Base-by-base conservation (phyloP, 2,888 invertebrate genomes). In the Augochlorella aurata region DNA sequence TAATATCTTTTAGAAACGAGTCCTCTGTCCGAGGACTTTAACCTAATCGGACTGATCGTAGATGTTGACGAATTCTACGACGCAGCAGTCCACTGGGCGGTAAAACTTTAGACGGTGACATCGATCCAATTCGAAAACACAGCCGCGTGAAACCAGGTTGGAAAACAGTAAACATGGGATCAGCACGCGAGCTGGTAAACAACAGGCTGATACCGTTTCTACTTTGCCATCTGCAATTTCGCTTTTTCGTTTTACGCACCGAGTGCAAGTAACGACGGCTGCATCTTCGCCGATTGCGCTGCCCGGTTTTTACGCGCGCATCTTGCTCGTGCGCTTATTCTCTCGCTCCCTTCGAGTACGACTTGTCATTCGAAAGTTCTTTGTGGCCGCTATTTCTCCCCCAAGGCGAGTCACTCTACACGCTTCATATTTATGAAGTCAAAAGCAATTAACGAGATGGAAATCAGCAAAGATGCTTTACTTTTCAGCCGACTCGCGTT, bases 381-480 rank as follows among this genome's bases (percentile, higher is more conserved):
- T 68, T 50, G 10, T 45, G 16, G 8, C 18, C 38, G n/a, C 38
- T 38, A 18, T 24, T 66, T 67, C 29, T 67, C 14, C 8, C 7
- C 18, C 1, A 7, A 21, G 12, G 50, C 65, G 44, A 67, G 29
- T 18, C 29, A n/a, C 16, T 50, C 21, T 45, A 18, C 16, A 45
- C 38, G 74, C 38, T 74, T 66, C 74, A 70, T 81, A 70, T 61
- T 81, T 79, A 80, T 80, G 67, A 52, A 7, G 58, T 21, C 18
- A 29, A 63, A 69, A 49, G 69, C 81, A 81, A 81, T 81, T 81
- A 81, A 81, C 66, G 12, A 49, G 81, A 81, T 68, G 74, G 81
- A 65, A 69, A 74, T 61, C 69, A 69, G 54, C 49, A 50, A 81
- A 65, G 65, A 65, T 38, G n/a, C 73, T 16, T 61, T 54, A 18